Base-by-base conservation (phyloP, 2,888 invertebrate species). In the Drosophila leonis region DNA sequence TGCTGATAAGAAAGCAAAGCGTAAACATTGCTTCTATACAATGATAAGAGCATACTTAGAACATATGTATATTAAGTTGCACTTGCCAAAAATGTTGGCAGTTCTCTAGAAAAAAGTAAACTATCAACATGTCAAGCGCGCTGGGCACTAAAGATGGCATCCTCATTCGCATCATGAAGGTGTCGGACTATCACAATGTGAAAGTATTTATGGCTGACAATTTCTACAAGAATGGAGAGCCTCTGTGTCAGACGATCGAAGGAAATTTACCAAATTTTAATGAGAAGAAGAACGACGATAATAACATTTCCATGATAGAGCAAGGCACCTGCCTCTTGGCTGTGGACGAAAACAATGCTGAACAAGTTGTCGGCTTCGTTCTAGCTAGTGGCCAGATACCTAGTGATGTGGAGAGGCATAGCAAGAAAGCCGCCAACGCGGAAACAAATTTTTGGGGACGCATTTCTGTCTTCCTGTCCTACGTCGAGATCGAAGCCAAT, bases 401-500 rank as follows among this genome's bases (percentile, higher is more conserved):
- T 18, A 63, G 62, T 1, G 73, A 68, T 18, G 10, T 83, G 15
- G 66, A 76, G 29, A 67, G 70, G 29, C 77, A 72, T 60, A 70
- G 59, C 7, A 29, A 60, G 9, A 72, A 80, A 10, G 75, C 80
- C 1, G 68, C 33, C 2, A 59, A 1, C 24, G 24, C 77, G 65
- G 74, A 70, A 4, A 42, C 41, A 4, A 67, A 78, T 20, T 51
- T 65, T 6, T 86, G 82, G 83, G 73, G 74, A 18, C 82, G 78
- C 5, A 68, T 83, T 15, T 48, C 68, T 0, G 63, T 75, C 0
- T 64, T 90, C 3, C 24, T 82, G 1, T 84, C 83, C 0, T 46
- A 64, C 29, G 24, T 90, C 0, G 90, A 88, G 37, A 44, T 68
- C 7, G 75, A 79, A 31, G 67, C 85, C 2, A 75, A 91, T 60